Conservation (phyloP, 2,888 invertebrate genomes). For the Branchellion lobata region DNA sequence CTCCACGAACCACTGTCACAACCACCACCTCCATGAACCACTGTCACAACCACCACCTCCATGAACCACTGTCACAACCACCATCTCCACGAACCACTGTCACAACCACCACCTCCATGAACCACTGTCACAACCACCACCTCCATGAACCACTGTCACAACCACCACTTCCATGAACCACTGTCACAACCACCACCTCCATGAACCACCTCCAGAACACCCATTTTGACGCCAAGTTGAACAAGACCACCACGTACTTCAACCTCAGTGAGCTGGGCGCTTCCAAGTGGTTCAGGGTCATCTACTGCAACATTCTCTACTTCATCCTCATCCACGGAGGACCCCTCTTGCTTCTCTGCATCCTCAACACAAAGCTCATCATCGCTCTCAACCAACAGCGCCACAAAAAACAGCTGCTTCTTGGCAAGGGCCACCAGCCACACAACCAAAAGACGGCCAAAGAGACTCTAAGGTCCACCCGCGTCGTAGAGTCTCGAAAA, state of each 20-base stretch:
- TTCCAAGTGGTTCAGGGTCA: constrained; percentile 51
- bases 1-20: no score
- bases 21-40: no score
- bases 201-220: no score
- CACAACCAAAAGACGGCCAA: background rate
- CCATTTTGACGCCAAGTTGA: constrained; percentile 41
- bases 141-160: no score
- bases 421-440: constrained; percentile 46
- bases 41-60: no score
- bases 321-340: constrained; percentile 53
- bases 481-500: background rate
- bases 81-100: no score
- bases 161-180: no score
- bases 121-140: no score
- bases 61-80: no score
- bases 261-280: constrained; percentile 51
- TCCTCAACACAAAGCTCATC: constrained; percentile 52
- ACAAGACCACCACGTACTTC: constrained; percentile 47
- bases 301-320: constrained; percentile 53
- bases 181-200: no score
- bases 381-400: constrained; percentile 49
- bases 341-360: constrained; percentile 50
- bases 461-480: no score
- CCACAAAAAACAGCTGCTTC: constrained; percentile 46
- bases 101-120: no score